Evolutionary conservation across 2,113 vertebrate species (phyloP).

Genomic region (Archocentrus centrarchus): DNA sequence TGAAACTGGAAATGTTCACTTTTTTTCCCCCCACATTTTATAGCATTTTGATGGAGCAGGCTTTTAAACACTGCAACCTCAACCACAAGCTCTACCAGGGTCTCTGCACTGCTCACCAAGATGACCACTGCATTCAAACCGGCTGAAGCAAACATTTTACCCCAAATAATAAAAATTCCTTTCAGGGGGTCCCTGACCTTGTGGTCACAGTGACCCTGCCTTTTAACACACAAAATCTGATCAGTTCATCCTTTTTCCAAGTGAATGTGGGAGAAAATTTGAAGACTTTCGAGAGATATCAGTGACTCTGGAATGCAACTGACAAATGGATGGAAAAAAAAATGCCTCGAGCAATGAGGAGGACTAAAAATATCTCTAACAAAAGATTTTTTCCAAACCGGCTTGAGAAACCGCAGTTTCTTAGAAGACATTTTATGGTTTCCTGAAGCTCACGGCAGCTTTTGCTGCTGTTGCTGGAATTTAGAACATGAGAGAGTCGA

Average conservation of each 20-base stretch:
- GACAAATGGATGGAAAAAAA: background rate
- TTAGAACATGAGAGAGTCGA: background rate
- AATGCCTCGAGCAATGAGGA: background rate
- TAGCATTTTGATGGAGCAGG: background rate
- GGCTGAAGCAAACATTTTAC: background rate
- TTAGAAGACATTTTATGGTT: background rate
- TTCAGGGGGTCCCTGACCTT: background rate
- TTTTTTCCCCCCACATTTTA: background rate
- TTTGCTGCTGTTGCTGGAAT: background rate
- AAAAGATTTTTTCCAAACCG: background rate
- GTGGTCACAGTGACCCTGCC: background rate
- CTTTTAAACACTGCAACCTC: background rate
- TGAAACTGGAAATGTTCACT: no score
- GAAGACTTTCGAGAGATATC: background rate
- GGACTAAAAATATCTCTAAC: background rate
- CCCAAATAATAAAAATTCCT: background rate
- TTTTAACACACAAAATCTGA: background rate
- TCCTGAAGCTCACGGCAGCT: background rate
- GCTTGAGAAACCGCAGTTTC: background rate
- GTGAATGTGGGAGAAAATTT: background rate
- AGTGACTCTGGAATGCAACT: background rate
- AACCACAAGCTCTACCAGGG: background rate
- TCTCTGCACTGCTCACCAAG: background rate
- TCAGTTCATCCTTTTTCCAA: background rate
- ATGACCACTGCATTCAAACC: background rate